Conservation (phyloP, 1,140 invertebrate species). For the Belonocnema kinseyi region DNA sequence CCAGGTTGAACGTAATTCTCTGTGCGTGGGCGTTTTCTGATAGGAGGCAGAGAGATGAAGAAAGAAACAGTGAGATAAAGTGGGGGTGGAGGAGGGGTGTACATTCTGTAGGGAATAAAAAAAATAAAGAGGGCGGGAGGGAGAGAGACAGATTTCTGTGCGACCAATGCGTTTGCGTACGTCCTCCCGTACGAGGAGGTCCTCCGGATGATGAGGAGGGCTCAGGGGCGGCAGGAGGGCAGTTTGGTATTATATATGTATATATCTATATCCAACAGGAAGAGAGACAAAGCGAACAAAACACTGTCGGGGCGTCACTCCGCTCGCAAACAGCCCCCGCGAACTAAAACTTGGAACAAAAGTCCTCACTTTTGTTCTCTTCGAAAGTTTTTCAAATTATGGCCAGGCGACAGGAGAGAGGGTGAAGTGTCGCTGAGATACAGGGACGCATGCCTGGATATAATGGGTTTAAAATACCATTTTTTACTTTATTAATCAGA, state of each 20-base stretch:
- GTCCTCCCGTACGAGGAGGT: slow-evolving; percentile 45
- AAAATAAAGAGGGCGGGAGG: slow-evolving; percentile 9
- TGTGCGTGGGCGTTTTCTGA: slow-evolving; percentile 17
- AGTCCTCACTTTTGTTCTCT: slow-evolving; percentile 72
- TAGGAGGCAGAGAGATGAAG: slow-evolving; percentile 33
- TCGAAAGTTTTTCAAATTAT: slow-evolving; percentile 74
- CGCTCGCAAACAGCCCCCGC: slow-evolving; percentile 62
- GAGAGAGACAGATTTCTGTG: slow-evolving; percentile 37
- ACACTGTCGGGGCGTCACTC: slow-evolving; percentile 72
- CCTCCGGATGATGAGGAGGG: slow-evolving; percentile 34
- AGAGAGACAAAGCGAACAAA: slow-evolving; percentile 73
- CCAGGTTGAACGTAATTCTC: background rate
- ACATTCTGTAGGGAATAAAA: slow-evolving; percentile 29
- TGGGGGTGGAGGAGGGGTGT: slow-evolving; percentile 38
- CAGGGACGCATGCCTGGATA: slow-evolving; percentile 7
- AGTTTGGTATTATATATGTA: slow-evolving; percentile 59
- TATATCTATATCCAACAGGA: slow-evolving; percentile 62
- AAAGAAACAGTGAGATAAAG: slow-evolving; percentile 47
- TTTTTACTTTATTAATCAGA: background rate
- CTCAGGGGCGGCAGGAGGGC: slow-evolving; percentile 56
- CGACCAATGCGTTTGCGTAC: slow-evolving; percentile 45
- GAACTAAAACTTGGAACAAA: slow-evolving; percentile 73
- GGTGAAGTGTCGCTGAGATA: slow-evolving; percentile 33
- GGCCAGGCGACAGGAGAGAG: slow-evolving; percentile 56
- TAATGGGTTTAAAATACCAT: background rate